These are phyloP conservation scores for Ips nitidus DNA, from an alignment of 1,140 invertebrate species.

Conservation along the genomic window DNA sequence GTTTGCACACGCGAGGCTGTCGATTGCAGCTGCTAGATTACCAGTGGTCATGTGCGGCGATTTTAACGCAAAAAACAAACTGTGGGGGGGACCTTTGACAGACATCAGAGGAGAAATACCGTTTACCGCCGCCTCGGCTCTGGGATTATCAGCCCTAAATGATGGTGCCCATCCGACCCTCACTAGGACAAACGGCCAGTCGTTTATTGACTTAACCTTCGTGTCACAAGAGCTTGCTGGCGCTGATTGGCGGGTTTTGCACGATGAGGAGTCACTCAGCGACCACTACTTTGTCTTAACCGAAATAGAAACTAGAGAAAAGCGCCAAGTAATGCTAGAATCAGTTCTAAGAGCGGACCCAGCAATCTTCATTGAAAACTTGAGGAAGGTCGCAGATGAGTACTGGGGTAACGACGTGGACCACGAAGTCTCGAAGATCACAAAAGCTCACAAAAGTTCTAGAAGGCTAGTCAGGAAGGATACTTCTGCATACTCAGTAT, in stretches of 20 bases:
- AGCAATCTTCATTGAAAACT: neutral
- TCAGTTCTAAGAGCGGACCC: neutral
- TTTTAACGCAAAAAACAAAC: neutral
- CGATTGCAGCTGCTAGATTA: too few species aligned
- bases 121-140: neutral
- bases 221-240: neutral
- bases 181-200: neutral
- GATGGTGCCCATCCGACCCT: neutral
- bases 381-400: neutral
- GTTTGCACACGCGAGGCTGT: too few species aligned
- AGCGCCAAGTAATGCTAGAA: neutral
- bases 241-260: neutral
- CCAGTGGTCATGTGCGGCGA: neutral
- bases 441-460: neutral
- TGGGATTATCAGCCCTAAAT: neutral
- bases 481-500: too few species aligned
- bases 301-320: neutral
- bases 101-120: neutral
- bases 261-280: neutral
- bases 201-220: conserved; percentile 1
- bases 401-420: neutral
- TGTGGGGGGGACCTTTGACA: neutral
- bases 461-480: too few species aligned
- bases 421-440: neutral
- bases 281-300: neutral